Conservation (phyloP, 1,140 invertebrate genomes). For the Leptonema lineaticorne region DNA sequence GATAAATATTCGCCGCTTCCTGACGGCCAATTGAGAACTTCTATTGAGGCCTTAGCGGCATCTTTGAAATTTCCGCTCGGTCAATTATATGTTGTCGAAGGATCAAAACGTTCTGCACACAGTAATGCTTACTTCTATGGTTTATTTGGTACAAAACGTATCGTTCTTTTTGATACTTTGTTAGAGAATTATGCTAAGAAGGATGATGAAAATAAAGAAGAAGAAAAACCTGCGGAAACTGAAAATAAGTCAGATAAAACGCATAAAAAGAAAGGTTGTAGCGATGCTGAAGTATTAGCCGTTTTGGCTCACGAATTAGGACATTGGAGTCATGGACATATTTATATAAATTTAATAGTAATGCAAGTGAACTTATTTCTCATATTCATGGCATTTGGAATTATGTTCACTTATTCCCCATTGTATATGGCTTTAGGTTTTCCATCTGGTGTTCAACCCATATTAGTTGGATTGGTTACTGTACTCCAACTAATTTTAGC, state of each 20-base stretch:
- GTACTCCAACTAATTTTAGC: constrained; percentile 90
- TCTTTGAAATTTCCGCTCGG: constrained; percentile 90
- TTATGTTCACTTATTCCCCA: constrained; percentile 76
- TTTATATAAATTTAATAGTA: constrained; percentile 83
- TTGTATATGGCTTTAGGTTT: constrained; percentile 91
- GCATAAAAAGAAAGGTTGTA: constrained; percentile 70
- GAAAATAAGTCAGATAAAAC: constrained; percentile 49
- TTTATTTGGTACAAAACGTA: constrained; percentile 94
- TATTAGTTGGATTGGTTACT: constrained; percentile 89
- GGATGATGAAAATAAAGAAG: constrained; percentile 43
- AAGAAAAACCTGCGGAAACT: constrained; percentile 50
- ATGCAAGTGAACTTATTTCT: constrained; percentile 74
- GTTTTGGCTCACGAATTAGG: constrained; percentile 96
- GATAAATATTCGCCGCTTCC: constrained; percentile 97
- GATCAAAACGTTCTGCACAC: constrained; percentile 93
- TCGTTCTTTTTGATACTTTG: constrained; percentile 98
- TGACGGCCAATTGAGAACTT: constrained; percentile 81
- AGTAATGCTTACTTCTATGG: constrained; percentile 99
- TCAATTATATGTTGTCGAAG: constrained; percentile 96
- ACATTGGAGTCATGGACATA: constrained; percentile 95
- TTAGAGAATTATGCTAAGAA: constrained; percentile 65
- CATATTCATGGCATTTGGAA: constrained; percentile 85
- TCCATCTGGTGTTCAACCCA: constrained; percentile 69
- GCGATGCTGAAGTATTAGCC: constrained; percentile 90
- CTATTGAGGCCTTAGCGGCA: constrained; percentile 88